A percentile compares a stretch with the other conserved stretches of the same genome.
Evolutionary conservation across 2,888 invertebrate genomes (phyloP).

Genomic region (Listrodromus nycthemerus): DNA sequence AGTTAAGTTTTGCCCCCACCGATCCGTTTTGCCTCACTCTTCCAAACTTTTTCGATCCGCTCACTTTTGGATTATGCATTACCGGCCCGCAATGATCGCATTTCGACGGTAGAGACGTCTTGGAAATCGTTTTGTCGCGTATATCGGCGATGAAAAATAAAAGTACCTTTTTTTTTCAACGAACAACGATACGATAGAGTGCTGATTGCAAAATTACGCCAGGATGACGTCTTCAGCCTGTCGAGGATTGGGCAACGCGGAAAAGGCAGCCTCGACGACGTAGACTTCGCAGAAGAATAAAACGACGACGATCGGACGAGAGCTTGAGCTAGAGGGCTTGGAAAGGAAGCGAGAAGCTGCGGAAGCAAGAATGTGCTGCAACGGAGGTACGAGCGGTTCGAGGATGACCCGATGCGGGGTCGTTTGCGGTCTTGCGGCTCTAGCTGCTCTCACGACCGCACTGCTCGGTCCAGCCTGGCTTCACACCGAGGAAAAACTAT

Average conservation of each 20-base stretch:
- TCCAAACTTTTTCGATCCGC: constrained; percentile 27
- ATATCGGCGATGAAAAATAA: background rate
- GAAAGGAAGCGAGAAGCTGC: constrained; percentile 29
- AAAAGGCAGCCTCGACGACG: constrained; percentile 15
- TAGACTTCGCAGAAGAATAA: constrained; percentile 13
- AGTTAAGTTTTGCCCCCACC: too few species aligned
- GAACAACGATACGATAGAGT: background rate
- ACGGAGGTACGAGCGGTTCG: constrained; percentile 79
- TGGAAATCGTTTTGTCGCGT: background rate
- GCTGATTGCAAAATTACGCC: constrained; percentile 33
- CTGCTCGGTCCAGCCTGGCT: constrained; percentile 83
- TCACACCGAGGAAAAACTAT: constrained; percentile 81
- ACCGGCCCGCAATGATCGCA: background rate
- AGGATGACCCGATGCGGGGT: constrained; percentile 82
- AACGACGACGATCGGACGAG: background rate
- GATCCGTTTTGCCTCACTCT: too few species aligned
- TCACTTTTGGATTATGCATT: constrained; percentile 16
- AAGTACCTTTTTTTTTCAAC: background rate
- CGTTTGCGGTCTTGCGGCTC: constrained; percentile 82
- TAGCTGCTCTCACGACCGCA: constrained; percentile 81
- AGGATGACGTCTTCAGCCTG: constrained; percentile 48
- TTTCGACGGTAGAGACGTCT: background rate
- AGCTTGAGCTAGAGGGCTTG: constrained; percentile 15
- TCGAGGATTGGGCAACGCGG: constrained; percentile 7
- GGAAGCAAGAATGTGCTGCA: constrained; percentile 79